A percentile compares a stretch with the other conserved stretches of the same genome.
Evolutionary conservation across 2,797 vertebrate genomes (phyloP).

Genomic region (Labeo calbasu): DNA sequence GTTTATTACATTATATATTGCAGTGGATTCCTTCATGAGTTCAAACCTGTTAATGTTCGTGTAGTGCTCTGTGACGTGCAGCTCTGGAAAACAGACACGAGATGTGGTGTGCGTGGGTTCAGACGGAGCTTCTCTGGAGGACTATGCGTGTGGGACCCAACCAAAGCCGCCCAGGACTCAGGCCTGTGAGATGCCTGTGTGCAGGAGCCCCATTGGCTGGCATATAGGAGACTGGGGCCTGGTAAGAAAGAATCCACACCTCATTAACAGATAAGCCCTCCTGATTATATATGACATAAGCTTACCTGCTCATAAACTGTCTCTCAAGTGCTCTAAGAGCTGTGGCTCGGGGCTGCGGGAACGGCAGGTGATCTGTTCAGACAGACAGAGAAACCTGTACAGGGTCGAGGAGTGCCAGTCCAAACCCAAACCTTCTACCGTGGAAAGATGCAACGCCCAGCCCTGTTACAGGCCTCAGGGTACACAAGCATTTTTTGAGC

Average conservation of each 20-base stretch:
- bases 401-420: constrained; percentile 75
- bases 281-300: not conserved
- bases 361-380: constrained; percentile 89
- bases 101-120: constrained; percentile 80
- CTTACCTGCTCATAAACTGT: not conserved
- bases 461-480: constrained; percentile 85
- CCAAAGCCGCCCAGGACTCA: constrained; percentile 75
- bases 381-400: constrained; percentile 79
- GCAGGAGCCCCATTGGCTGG: constrained; percentile 82
- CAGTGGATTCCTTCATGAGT: not conserved
- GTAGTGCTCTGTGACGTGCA: constrained; percentile 92
- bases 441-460: constrained; percentile 89
- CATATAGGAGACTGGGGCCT: constrained; percentile 88
- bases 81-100: constrained; percentile 85
- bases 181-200: constrained; percentile 78
- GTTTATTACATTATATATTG: not conserved
- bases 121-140: constrained; percentile 76
- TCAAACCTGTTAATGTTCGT: not conserved
- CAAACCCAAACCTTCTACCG: constrained; percentile 76
- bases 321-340: constrained; percentile 88
- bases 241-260: constrained; percentile 75
- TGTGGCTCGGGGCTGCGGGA: constrained; percentile 85
- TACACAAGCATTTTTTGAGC: constrained; percentile 59
- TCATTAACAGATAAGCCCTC: constrained; percentile 8
- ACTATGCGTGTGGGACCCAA: constrained; percentile 77